Evolutionary conservation across 2,888 invertebrate species (phyloP), one percentile per base, ranked within the genome.

Genomic region (Tetanocera ferruginea): DNA sequence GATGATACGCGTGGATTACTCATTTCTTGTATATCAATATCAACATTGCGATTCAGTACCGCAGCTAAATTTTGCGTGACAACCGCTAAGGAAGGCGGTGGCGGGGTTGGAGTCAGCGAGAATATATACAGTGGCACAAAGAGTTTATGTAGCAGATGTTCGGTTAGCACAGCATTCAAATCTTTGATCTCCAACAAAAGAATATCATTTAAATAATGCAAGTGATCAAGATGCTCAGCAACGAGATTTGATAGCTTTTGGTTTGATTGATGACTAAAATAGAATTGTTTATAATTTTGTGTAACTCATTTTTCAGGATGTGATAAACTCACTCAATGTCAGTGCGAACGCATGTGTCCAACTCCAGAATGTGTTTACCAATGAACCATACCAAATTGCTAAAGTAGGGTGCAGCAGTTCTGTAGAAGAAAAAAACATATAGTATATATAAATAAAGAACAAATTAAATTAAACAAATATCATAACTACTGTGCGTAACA

Each of bases 331-430:
- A 98, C 97, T 98, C 98, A 80, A 97, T 96, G 91, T 98, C 97
- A 86, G 96, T 97, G 86, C 98, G 93, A 60, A 99, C 97, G 90
- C 98, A 99, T 3, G 94, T 93, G 89, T 99, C 98, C 83, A 99
- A 91, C 88, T 99, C 98, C 83, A 98, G 92, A 82, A 99, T 97
- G 88, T 99, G 98, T 91, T 97, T 98, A 75, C 98, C 98, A 86
- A 99, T 98, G 87, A 98, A 98, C 98, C 98, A 99, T 62, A 99
- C 98, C 77, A 99, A 93, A 91, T 99, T 99, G 83, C 98, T 98
- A 89, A 99, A 98, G 91, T 99, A 99, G 1, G 98, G 98, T 37
- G 98, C 98, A 11, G 98, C 98, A 52, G 99, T 98, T 90, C 96
- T 92, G 83, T 2, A 78, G 70, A 51, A 64, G 57, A 43, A 14